These are phyloP conservation scores for Papilio protenor DNA, from an alignment of 2,888 invertebrate genomes.

Conservation along the genomic window DNA sequence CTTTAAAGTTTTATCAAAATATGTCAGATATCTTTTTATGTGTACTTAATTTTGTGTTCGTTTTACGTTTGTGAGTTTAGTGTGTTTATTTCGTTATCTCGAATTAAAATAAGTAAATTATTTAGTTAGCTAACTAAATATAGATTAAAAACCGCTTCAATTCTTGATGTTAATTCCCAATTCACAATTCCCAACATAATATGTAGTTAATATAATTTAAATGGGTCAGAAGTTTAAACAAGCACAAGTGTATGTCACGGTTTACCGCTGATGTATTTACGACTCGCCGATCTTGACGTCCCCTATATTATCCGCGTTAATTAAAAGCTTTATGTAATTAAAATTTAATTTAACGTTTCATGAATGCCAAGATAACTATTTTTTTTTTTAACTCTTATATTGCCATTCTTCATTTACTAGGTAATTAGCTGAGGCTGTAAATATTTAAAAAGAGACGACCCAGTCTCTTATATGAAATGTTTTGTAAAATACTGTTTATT, in stretches of 20 bases:
- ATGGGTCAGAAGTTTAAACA: constrained; percentile 39
- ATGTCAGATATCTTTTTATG: constrained; percentile 27
- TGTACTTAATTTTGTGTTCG: neutral
- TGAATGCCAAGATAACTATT: constrained; percentile 3
- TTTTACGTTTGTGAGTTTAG: neutral
- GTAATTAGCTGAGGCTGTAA: neutral
- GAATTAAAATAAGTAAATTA: too few species aligned
- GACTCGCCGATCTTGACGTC: constrained; percentile 40
- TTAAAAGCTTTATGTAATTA: constrained; percentile 29
- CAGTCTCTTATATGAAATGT: too few species aligned
- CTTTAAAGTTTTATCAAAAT: constrained; percentile 72
- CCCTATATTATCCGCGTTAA: constrained; percentile 35
- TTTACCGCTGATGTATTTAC: constrained; percentile 43
- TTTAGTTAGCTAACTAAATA: too few species aligned
- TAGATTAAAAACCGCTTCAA: too few species aligned
- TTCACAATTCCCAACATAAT: neutral
- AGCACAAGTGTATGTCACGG: constrained; percentile 39
- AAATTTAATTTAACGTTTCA: constrained; percentile 12
- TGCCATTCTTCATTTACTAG: neutral
- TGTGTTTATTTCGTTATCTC: neutral
- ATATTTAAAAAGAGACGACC: too few species aligned
- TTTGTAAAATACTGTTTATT: too few species aligned
- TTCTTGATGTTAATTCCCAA: too few species aligned
- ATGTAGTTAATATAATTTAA: constrained; percentile 28
- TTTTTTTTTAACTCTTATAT: neutral